A percentile compares a stretch with the other conserved stretches of the same genome.
phyloP scores from a whole-genome alignment of 2,113 vertebrate genomes.

The Turdus rufiventris region DNA sequence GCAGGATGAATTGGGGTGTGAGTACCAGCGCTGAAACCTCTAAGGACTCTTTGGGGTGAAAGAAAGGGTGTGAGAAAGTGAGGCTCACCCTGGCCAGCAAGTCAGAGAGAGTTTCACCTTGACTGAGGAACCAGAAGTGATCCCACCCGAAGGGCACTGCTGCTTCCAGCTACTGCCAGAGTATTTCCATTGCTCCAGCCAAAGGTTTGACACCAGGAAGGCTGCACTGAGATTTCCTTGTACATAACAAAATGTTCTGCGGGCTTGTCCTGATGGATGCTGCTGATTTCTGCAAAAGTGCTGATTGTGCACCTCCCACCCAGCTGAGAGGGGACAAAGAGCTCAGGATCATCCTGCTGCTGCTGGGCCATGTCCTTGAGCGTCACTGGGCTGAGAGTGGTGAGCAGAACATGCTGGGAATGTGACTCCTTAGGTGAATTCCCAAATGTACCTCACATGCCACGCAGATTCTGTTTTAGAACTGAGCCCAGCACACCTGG shows the following conservation, averaged over 20 bases:
- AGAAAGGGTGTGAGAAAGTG: neutral
- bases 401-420: neutral
- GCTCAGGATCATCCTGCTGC: neutral
- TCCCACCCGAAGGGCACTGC: neutral
- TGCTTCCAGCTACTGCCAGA: constrained; percentile 14
- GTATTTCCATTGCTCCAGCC: neutral
- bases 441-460: neutral
- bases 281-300: neutral
- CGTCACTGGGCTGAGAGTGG: rapidly evolving
- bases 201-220: neutral
- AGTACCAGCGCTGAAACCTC: neutral
- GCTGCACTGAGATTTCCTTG: neutral
- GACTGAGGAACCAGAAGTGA: neutral
- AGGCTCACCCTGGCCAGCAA: neutral
- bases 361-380: neutral
- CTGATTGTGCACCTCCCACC: neutral
- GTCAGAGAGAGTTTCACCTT: neutral
- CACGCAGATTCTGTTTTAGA: rapidly evolving
- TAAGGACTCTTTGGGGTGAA: neutral
- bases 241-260: neutral
- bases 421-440: neutral
- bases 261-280: neutral
- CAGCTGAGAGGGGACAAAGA: neutral
- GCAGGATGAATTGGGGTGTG: neutral
- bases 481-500: neutral